A percentile compares a stretch with the other conserved stretches of the same genome.
These are phyloP conservation scores for Corythornis leucogaster DNA, from an alignment of 2,797 vertebrate species.

Conservation along the genomic window DNA sequence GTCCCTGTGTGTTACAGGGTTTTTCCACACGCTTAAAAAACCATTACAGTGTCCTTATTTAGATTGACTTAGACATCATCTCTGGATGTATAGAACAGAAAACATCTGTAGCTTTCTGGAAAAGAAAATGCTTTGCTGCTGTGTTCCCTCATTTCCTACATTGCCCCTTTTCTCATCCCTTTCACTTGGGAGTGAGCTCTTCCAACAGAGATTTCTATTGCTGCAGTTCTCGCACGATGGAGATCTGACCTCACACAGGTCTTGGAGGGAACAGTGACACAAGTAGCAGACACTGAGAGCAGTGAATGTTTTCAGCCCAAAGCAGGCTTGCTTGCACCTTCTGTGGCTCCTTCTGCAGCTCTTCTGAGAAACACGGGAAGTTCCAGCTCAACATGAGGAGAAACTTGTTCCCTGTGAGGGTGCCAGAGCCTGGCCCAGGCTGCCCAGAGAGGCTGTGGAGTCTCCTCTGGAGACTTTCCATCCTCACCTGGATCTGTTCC, in stretches of 20 bases:
- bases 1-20: not conserved
- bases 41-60: not conserved
- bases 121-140: not conserved
- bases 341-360: not conserved
- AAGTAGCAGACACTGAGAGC: not conserved
- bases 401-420: too few species aligned
- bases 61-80: not conserved
- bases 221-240: rapidly evolving
- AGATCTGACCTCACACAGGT: not conserved
- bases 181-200: not conserved
- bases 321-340: not conserved
- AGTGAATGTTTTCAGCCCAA: rapidly evolving
- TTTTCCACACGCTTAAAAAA: not conserved
- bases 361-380: too few species aligned
- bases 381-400: too few species aligned
- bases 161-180: not conserved
- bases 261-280: not conserved
- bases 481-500: too few species aligned
- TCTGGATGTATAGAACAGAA: not conserved
- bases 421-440: too few species aligned
- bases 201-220: not conserved
- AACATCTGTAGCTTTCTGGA: not conserved
- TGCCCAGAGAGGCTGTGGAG: too few species aligned
- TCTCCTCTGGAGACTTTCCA: too few species aligned
- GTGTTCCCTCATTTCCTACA: not conserved